These are phyloP conservation scores for Doryteuthis pealeii DNA, from an alignment of 1,140 invertebrate species.

Conservation along the genomic window DNA sequence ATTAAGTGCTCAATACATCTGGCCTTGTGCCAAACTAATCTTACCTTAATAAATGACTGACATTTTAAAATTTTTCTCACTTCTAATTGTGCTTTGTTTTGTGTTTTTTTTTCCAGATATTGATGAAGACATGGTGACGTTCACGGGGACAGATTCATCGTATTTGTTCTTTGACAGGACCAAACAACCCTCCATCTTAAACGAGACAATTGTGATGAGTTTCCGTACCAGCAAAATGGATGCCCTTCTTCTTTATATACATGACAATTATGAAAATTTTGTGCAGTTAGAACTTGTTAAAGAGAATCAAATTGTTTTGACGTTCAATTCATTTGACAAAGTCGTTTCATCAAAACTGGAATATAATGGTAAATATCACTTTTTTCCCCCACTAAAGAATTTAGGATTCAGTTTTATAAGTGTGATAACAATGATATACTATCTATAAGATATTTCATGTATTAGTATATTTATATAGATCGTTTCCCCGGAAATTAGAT, in stretches of 20 bases:
- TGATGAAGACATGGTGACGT: slow-evolving; percentile 85
- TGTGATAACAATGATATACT: too few relatives aligned
- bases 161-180: slow-evolving; percentile 73
- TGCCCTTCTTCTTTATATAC: slow-evolving; percentile 83
- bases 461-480: too few relatives aligned
- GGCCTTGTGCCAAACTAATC: too few relatives aligned
- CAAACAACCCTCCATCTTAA: slow-evolving; percentile 72
- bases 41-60: too few relatives aligned
- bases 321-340: slow-evolving; percentile 37
- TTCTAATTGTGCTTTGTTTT: slow-evolving; percentile 8
- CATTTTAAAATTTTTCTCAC: neutral
- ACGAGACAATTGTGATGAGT: slow-evolving; percentile 80
- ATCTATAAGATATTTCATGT: too few relatives aligned
- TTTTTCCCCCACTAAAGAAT: too few relatives aligned
- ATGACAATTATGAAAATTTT: slow-evolving; percentile 93
- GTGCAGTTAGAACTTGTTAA: slow-evolving; percentile 82
- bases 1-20: too few relatives aligned
- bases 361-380: slow-evolving; percentile 21
- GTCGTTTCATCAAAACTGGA: slow-evolving; percentile 33
- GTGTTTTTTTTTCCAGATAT: slow-evolving; percentile 71
- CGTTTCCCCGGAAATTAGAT: too few relatives aligned
- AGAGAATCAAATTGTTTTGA: slow-evolving; percentile 41
- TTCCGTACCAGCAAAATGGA: slow-evolving; percentile 77
- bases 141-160: slow-evolving; percentile 70
- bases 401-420: too few relatives aligned